Conservation (phyloP, 2,113 vertebrate genomes). For the Calidris pugnax region DNA sequence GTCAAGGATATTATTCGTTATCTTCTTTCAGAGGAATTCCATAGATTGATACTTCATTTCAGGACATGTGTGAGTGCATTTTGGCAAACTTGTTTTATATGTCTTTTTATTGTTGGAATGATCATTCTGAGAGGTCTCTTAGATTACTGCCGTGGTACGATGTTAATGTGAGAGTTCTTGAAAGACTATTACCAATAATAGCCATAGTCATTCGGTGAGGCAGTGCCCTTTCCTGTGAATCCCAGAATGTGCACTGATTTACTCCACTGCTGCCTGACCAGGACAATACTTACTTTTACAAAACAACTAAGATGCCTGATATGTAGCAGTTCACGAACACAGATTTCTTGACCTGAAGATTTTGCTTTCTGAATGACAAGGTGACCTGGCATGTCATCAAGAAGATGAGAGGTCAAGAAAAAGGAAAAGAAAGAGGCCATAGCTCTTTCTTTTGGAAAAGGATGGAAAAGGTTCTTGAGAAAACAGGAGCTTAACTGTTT, state of each 20-base stretch:
- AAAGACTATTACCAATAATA: constrained; percentile 10
- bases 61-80: neutral
- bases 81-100: constrained; percentile 36
- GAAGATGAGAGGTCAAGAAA: neutral
- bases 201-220: neutral
- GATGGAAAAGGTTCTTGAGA: neutral
- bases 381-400: neutral
- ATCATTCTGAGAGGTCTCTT: neutral
- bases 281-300: neutral
- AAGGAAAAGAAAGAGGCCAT: neutral
- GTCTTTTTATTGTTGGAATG: constrained; percentile 20
- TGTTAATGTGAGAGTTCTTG: constrained; percentile 14
- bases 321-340: neutral
- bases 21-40: neutral
- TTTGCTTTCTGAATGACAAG: neutral
- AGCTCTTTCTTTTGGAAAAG: neutral
- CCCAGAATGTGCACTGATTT: neutral
- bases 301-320: neutral
- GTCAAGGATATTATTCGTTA: neutral
- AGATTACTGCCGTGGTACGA: neutral
- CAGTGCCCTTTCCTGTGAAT: neutral
- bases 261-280: neutral
- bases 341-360: neutral
- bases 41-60: neutral
- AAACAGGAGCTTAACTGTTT: neutral